Conservation (phyloP, 2,113 vertebrate genomes). For the Clarias gariepinus region DNA sequence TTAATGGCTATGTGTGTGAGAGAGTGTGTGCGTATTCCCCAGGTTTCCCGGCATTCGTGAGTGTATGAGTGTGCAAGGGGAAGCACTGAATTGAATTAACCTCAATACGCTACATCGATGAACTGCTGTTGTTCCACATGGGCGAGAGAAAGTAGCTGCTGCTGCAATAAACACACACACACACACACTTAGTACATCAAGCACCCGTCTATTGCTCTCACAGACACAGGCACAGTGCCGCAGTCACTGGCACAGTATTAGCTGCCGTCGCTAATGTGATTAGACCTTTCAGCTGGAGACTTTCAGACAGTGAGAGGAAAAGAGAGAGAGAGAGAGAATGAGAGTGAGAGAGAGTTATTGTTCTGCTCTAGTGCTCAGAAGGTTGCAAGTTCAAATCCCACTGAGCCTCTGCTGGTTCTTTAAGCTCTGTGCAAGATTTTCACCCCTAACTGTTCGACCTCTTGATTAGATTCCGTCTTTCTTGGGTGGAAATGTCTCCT, state of each 20-base stretch:
- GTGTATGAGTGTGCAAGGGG: slow-evolving; percentile 39
- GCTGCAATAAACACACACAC: slow-evolving; percentile 12
- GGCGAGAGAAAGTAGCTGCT: slow-evolving; percentile 22
- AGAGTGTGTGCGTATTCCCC: slow-evolving; percentile 37
- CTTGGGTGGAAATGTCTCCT: not conserved
- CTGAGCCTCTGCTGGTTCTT: not conserved
- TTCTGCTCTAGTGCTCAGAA: not conserved
- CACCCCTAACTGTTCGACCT: not conserved
- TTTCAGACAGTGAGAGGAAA: slow-evolving; percentile 42
- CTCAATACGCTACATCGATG: slow-evolving; percentile 61
- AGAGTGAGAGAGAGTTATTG: not conserved
- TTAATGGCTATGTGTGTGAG: slow-evolving; percentile 52
- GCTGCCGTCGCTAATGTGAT: slow-evolving; percentile 66
- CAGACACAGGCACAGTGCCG: slow-evolving; percentile 12
- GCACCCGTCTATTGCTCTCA: slow-evolving; percentile 24
- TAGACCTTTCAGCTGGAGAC: slow-evolving; percentile 67
- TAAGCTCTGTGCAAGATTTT: not conserved
- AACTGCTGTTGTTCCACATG: slow-evolving; percentile 40
- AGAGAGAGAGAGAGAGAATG: not conserved
- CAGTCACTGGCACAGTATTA: slow-evolving; percentile 24
- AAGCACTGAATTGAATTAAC: slow-evolving; percentile 69
- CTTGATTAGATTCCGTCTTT: not conserved
- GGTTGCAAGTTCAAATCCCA: not conserved
- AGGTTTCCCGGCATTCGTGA: slow-evolving; percentile 43
- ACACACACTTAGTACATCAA: slow-evolving; percentile 31